Percentiles rank a stretch among this genome's conserved stretches.
phyloP scores from a whole-genome alignment of 1,140 invertebrate species.

The Micrasema minimum region DNA sequence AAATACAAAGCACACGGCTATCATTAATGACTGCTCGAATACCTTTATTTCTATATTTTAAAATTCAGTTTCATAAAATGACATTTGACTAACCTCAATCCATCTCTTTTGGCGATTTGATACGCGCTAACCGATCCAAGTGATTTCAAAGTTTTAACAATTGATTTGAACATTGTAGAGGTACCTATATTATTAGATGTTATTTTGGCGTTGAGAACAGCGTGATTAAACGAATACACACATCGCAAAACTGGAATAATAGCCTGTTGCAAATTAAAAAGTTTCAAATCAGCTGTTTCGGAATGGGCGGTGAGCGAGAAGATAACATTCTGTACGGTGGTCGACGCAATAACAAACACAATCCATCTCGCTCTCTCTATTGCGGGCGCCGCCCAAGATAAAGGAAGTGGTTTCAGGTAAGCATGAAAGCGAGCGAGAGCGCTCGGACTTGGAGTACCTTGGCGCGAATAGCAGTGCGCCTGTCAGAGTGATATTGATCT shows the following conservation, averaged over 20 bases:
- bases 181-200: neutral
- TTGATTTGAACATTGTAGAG: constrained; percentile 42
- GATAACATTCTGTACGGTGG: constrained; percentile 25
- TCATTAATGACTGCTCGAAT: too few species aligned
- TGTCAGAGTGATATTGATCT: constrained; percentile 64
- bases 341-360: constrained; percentile 2
- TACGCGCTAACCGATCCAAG: constrained; percentile 38
- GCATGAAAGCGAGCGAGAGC: constrained; percentile 18
- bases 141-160: constrained; percentile 33
- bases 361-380: constrained; percentile 22
- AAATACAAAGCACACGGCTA: too few species aligned
- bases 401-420: constrained; percentile 34
- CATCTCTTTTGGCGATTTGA: constrained; percentile 31
- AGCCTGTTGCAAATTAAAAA: constrained; percentile 45
- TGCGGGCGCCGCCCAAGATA: neutral
- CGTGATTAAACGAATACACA: constrained; percentile 9
- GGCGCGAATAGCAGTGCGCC: constrained; percentile 58
- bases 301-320: constrained; percentile 30
- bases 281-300: constrained; percentile 46
- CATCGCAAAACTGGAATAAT: constrained; percentile 16
- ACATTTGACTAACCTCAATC: constrained; percentile 46
- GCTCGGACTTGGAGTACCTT: constrained; percentile 28
- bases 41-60: too few species aligned
- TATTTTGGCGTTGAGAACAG: neutral
- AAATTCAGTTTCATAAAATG: neutral